Percentiles rank a stretch among this genome's conserved stretches.
Conservation (phyloP, 2,888 invertebrate species). For the Apotomis betuletana region DNA sequence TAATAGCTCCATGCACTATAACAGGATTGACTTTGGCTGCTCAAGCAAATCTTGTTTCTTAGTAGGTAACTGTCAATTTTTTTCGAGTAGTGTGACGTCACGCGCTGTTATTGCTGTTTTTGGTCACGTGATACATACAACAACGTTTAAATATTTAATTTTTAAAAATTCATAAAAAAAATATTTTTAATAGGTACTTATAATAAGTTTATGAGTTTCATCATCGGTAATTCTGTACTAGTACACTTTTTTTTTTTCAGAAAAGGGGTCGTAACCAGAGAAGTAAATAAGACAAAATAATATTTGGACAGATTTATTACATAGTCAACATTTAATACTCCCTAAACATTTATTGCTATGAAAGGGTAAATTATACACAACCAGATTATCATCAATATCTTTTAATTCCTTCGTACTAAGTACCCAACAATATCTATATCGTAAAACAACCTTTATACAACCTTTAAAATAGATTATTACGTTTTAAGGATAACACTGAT, state of each 20-base stretch:
- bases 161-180: too few species aligned
- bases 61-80: too few species aligned
- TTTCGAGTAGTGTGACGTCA: too few species aligned
- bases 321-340: constrained; percentile 4
- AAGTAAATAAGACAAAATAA: background rate
- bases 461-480: background rate
- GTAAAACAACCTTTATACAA: background rate
- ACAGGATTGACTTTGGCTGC: too few species aligned
- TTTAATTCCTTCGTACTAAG: background rate
- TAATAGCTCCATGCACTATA: too few species aligned
- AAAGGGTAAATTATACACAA: constrained; percentile 17
- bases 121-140: too few species aligned
- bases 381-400: background rate
- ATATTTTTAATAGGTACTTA: too few species aligned
- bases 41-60: too few species aligned
- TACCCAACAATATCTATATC: background rate
- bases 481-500: background rate
- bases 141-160: too few species aligned
- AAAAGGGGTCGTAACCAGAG: background rate
- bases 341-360: constrained; percentile 6
- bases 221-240: too few species aligned
- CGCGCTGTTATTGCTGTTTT: too few species aligned
- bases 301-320: constrained; percentile 12
- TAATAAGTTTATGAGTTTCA: too few species aligned
- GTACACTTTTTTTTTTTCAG: background rate